Evolutionary conservation across 2,888 invertebrate species (phyloP), one percentile per base, ranked within the genome.

Genomic region (Dryococelus australis): DNA sequence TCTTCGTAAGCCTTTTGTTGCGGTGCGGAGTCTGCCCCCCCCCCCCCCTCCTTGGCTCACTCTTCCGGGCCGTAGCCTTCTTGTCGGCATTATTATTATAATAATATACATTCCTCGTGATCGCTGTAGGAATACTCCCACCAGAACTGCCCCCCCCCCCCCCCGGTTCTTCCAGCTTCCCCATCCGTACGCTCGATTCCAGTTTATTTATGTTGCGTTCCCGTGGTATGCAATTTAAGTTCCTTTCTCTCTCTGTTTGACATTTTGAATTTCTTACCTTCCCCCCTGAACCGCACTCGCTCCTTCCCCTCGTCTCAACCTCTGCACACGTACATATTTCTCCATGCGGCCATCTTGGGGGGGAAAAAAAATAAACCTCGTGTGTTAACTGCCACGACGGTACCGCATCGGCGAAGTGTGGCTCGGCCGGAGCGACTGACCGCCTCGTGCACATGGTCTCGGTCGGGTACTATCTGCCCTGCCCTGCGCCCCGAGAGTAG

Each of bases 61-160:
- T n/a, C n/a, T n/a, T n/a, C 13, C 81, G 81, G 5, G 35, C 26
- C 27, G 53, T 51, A 86, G 84, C 53, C 87, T 88, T 86, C 89
- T 88, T 87, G 86, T 87, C 47, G 85, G 86, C 65, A 89, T 89
- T 89, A 89, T 89, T 88, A 89, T 88, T 85, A 89, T 89, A 89
- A 89, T 89, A 89, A 89, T 89, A 88, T 88, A 88, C 89, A 89
- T 89, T 88, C 85, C 47, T 53, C 65, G 20, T 65, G 65, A 65
- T 65, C 65, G 65, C 84, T 84, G 51, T 84, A 84, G 43, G 43
- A 84, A 84, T 84, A 51, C 43, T 51, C 47, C 51, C 84, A 84
- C 51, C 51, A 84, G 51, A 47, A 26, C 51, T 43, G n/a, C 27
- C 27, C 47, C 84, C 47, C 84, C 16, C 43, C 43, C 47, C 47